Conservation (phyloP, 2,113 vertebrate species). For the Entosphenus tridentatus region DNA sequence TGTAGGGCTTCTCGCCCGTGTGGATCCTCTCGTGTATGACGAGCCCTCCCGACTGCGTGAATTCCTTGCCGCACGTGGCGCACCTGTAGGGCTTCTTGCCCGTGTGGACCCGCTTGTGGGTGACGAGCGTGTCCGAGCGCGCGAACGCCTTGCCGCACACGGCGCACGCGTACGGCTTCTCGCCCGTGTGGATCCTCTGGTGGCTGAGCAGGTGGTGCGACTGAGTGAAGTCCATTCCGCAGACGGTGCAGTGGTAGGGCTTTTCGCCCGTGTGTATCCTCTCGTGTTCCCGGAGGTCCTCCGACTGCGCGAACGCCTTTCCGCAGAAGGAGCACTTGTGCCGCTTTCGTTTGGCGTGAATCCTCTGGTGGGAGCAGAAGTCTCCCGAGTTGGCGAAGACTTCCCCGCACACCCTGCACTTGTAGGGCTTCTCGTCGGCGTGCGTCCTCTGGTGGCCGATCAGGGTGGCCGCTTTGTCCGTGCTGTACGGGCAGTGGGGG, state of each 20-base stretch:
- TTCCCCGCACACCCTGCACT: not conserved
- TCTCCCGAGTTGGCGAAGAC: not conserved
- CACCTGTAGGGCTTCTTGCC: slow-evolving; percentile 6
- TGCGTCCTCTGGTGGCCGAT: not conserved
- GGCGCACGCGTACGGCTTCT: not conserved
- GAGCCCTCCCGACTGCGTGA: slow-evolving; percentile 3
- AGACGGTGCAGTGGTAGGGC: not conserved
- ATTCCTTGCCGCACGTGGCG: slow-evolving; percentile 1
- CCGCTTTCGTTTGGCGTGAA: not conserved
- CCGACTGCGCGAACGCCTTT: slow-evolving; percentile 3
- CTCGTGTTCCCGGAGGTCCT: not conserved
- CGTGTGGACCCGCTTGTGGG: slow-evolving; percentile 3
- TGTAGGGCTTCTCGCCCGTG: slow-evolving; percentile 7
- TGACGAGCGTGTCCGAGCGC: not conserved
- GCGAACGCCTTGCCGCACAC: not conserved
- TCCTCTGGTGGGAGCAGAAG: not conserved
- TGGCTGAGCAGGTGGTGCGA: not conserved
- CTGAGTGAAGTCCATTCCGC: slow-evolving; percentile 1
- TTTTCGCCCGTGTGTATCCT: not conserved
- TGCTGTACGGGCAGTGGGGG: not conserved
- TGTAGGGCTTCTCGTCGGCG: not conserved
- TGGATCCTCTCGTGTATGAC: slow-evolving; percentile 4
- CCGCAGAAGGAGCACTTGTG: not conserved
- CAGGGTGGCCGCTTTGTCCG: not conserved
- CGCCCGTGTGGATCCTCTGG: slow-evolving; percentile 3